Base-by-base conservation (phyloP, 2,113 vertebrate genomes). In the Patagioenas fasciata region DNA sequence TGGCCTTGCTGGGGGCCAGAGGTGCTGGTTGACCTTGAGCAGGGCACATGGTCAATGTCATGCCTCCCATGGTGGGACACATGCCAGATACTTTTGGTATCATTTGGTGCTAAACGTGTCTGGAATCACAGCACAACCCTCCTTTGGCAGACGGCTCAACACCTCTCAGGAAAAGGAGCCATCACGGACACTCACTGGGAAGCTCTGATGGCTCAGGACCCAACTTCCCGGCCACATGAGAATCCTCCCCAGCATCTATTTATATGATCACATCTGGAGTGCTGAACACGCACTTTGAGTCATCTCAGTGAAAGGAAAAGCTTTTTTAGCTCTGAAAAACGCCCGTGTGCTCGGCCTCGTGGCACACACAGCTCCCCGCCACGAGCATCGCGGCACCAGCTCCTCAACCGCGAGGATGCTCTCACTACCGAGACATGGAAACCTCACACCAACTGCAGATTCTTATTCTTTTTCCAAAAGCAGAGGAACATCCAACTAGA, bases 341-440 rank as follows among this genome's bases (percentile, higher is more conserved):
- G 3, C 10, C 5, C 0, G 0, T 18, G 31, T 36, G 51, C 17
- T 77, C 31, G 36, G 48, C 25, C 44, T 75, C 1, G 0, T 62
- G 40, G 70, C 36, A 47, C 7, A 1, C 47, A 9, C 28, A 23
- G 42, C 16, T 20, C 31, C 69, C 44, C 23, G 36, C 42, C 71
- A 42, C 0, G 1, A 53, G 42, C 65, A 29, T 29, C 31, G 2
- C 0, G 1, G 81, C 28, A 28, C 0, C 0, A 60, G 61, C 65
- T 57, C 19, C 65, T 53, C 53, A 4, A 1, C 47, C 32, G 20
- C 3, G 3, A 60, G 47, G 65, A 44, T 34, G 36, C 32, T 32
- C 61, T 17, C 11, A 5, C 34, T 13, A 7, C 28, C 31, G 60
- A 44, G 17, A 38, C 0, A 0, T 15, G 29, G 71, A 57, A 86